Evolutionary conservation across 2,113 vertebrate species (phyloP), one percentile per base, ranked within the genome.

Genomic region (Jacana jacana): DNA sequence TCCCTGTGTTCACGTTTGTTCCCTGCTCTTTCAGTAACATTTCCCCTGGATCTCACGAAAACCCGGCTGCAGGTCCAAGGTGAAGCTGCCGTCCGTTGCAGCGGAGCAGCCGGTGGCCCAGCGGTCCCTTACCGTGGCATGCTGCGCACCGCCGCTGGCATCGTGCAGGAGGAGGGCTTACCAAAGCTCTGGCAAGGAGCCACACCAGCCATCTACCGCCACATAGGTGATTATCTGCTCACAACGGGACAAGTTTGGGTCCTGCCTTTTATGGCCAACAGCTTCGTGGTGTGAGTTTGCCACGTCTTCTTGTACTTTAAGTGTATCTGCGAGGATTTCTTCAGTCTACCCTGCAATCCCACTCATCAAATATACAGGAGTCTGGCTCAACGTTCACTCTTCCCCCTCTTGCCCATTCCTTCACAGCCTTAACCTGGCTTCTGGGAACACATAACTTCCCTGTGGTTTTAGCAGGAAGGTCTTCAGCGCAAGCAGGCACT

Each of bases 11-110:
- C 66, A 87, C 2, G 3, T 39, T 77, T 75, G 20, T 79, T 95
- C 63, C 37, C 6, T 28, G 33, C 61, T 87, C 28, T 95, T 81
- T 78, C 96, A 99, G 98, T 98, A 82, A 99, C 98, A 4, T 99
- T 98, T 91, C 99, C 98, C 24, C 97, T 99, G 35, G 98, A 99
- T 80, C 98, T 99, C 66, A 99, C 98, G 4, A 99, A 99, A 97
- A 99, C 99, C 35, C 98, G 98, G 58, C 98, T 99, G 77, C 98
- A 99, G 86, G 97, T 99, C 72, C 99, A 99, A 97, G 98, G 98
- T 46, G 98, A 99, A 97, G 97, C 97, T 30, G 98, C 97, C 1
- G 63, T 88, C 66, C 82, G 11, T 13, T 85, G 75, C 8, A 17
- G 60, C 17, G 97, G 96, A 92, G 95, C 81, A 1, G 65, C 51